These are phyloP conservation scores for Eucriotettix oculatus DNA, from an alignment of 2,888 invertebrate genomes.

Conservation along the genomic window DNA sequence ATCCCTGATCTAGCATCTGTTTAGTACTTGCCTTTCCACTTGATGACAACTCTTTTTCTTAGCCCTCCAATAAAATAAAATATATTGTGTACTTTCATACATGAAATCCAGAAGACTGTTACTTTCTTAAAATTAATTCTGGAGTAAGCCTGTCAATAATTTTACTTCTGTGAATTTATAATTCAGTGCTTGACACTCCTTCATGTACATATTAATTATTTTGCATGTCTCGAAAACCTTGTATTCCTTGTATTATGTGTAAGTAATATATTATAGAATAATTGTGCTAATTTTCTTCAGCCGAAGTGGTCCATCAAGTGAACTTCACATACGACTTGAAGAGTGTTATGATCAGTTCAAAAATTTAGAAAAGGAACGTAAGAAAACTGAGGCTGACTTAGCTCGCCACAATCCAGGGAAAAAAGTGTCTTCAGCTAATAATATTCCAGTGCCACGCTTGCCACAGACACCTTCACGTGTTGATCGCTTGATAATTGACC, in stretches of 20 bases:
- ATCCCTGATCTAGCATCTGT: no score
- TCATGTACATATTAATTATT: not conserved
- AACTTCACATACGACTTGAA: conserved; percentile 54
- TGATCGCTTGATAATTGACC: conserved; percentile 63
- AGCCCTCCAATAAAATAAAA: no score
- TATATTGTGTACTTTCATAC: no score
- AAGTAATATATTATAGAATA: not conserved
- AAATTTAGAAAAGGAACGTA: conserved; percentile 60
- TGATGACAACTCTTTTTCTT: no score
- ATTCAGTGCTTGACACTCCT: no score
- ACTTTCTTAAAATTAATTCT: no score
- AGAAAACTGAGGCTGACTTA: conserved; percentile 59
- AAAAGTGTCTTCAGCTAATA: conserved; percentile 61
- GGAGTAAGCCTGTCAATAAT: no score
- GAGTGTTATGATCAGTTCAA: conserved; percentile 68
- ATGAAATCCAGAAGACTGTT: no score
- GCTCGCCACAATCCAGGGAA: conserved; percentile 64
- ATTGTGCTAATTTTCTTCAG: conserved; percentile 19
- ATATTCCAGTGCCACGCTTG: conserved; percentile 54
- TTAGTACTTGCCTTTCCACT: no score
- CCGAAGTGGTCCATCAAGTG: conserved; percentile 36
- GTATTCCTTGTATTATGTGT: not conserved
- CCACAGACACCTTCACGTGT: conserved; percentile 62
- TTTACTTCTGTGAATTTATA: no score
- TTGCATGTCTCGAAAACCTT: not conserved